phyloP scores from a whole-genome alignment of 2,888 invertebrate species.

The Heliconius ethilla region DNA sequence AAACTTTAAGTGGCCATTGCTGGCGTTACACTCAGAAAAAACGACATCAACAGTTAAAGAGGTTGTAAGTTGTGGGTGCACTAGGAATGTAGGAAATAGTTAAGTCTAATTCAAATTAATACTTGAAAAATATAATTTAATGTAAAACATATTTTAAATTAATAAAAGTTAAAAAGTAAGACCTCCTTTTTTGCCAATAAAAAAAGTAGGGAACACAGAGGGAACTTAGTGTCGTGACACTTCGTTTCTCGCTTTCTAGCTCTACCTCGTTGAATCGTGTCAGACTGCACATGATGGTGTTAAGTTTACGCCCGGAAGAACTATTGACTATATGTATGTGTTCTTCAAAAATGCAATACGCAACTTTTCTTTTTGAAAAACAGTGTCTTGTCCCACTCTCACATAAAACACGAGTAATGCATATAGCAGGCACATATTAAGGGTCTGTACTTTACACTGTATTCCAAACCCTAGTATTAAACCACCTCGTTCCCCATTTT shows the following conservation, averaged over 20 bases:
- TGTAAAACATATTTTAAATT: not conserved
- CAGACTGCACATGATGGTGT: not conserved
- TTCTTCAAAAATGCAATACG: not conserved
- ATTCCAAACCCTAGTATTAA: too few species aligned
- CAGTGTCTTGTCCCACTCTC: not conserved
- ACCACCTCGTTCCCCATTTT: too few species aligned
- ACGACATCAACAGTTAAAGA: slow-evolving; percentile 28
- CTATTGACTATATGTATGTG: not conserved
- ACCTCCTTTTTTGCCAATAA: not conserved
- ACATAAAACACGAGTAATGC: not conserved
- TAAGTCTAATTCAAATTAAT: too few species aligned
- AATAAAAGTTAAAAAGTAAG: not conserved
- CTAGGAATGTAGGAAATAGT: not conserved
- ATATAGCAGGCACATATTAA: too few species aligned
- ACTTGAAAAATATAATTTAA: not conserved
- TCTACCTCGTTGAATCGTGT: not conserved
- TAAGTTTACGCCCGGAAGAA: not conserved
- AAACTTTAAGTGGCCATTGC: slow-evolving; percentile 31
- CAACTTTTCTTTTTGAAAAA: not conserved
- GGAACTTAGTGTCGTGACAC: too few species aligned
- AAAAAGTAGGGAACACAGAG: not conserved
- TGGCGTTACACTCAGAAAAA: slow-evolving; percentile 31
- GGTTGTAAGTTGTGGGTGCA: slow-evolving; percentile 7
- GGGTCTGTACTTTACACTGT: too few species aligned
- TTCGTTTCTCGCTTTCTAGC: too few species aligned